phyloP scores from a whole-genome alignment of 2,797 vertebrate species.

The Euphonia xanthogaster region DNA sequence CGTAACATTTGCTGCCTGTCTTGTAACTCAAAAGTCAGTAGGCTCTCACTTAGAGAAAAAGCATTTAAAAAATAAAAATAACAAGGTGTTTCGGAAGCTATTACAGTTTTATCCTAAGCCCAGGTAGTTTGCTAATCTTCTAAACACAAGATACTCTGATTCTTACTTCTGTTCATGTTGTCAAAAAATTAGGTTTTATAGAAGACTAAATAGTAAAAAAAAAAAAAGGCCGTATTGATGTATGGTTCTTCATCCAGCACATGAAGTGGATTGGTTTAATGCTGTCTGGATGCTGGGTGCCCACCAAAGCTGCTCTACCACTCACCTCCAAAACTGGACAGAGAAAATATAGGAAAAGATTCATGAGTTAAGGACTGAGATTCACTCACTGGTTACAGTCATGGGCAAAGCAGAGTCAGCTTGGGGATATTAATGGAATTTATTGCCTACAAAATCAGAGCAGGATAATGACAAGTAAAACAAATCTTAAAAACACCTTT shows the following conservation, averaged over 20 bases:
- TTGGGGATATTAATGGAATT: background rate
- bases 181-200: background rate
- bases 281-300: rapidly evolving
- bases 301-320: background rate
- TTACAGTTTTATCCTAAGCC: background rate
- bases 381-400: background rate
- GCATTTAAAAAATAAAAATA: background rate
- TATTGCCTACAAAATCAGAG: background rate
- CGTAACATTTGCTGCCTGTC: background rate
- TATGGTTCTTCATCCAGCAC: background rate
- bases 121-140: background rate
- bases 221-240: background rate
- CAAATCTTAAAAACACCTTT: background rate
- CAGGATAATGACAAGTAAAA: background rate
- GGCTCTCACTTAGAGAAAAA: background rate
- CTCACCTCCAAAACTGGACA: background rate
- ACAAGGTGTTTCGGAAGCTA: background rate
- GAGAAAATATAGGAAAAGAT: background rate
- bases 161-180: background rate
- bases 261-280: background rate
- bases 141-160: background rate
- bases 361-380: background rate
- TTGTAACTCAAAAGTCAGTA: background rate
- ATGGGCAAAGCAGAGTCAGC: background rate
- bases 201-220: background rate